Percentiles rank a stretch among this genome's conserved stretches.
Conservation (phyloP, 2,113 vertebrate species). For the Petaurus breviceps region DNA sequence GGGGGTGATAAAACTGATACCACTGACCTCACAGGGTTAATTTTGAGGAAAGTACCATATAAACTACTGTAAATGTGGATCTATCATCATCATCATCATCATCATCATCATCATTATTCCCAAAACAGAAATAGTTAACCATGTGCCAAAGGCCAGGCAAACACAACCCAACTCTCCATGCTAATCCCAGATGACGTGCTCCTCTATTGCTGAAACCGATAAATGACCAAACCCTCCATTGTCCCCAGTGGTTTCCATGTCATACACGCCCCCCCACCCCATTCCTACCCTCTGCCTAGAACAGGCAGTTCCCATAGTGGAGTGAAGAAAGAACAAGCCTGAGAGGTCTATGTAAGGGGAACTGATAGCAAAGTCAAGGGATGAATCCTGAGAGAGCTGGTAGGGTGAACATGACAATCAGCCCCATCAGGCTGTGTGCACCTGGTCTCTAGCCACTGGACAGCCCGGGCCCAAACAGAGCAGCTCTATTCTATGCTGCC, state of each 20-base stretch:
- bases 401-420: background rate
- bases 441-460: background rate
- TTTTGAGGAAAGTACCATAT: background rate
- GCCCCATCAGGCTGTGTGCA: background rate
- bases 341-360: constrained; percentile 40
- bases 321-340: background rate
- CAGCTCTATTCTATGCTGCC: constrained; percentile 17
- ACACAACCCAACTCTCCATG: background rate
- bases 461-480: constrained; percentile 37
- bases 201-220: background rate
- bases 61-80: background rate
- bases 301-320: background rate
- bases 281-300: background rate
- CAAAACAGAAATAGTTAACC: background rate
- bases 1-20: background rate
- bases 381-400: background rate
- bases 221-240: background rate
- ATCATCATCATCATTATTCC: background rate
- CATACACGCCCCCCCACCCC: background rate
- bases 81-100: too few relatives aligned
- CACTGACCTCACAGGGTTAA: background rate
- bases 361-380: background rate
- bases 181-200: background rate
- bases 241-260: background rate
- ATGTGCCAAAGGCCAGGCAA: background rate